Evolutionary conservation across 2,888 invertebrate genomes (phyloP).

Genomic region (Thereva nobilitata): DNA sequence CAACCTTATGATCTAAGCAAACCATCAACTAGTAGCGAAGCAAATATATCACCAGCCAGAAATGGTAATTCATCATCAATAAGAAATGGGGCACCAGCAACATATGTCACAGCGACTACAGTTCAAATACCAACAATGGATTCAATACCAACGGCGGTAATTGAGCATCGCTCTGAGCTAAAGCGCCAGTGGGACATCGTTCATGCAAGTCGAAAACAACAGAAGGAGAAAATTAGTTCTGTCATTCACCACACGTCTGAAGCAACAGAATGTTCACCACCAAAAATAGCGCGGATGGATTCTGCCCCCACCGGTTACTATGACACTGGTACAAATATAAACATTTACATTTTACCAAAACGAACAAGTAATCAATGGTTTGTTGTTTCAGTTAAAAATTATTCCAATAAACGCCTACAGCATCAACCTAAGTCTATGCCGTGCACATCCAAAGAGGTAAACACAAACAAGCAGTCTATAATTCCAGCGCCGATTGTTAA

Average conservation of each 20-base stretch:
- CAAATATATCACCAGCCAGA: slow-evolving; percentile 27
- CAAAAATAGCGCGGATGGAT: slow-evolving; percentile 30
- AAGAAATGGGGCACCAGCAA: slow-evolving; percentile 38
- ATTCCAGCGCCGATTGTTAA: slow-evolving; percentile 55
- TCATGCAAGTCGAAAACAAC: not conserved
- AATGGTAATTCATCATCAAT: slow-evolving; percentile 38
- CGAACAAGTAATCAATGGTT: too few relatives aligned
- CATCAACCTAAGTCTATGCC: slow-evolving; percentile 49
- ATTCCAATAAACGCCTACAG: slow-evolving; percentile 41
- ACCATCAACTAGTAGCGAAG: slow-evolving; percentile 50
- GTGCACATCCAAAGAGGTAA: slow-evolving; percentile 39
- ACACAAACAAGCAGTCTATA: slow-evolving; percentile 44
- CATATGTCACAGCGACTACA: not conserved
- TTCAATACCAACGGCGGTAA: not conserved
- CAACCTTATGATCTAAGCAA: slow-evolving; percentile 55
- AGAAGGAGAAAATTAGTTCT: not conserved
- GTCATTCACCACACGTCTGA: slow-evolving; percentile 39
- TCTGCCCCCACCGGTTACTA: slow-evolving; percentile 9
- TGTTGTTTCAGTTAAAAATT: slow-evolving; percentile 17
- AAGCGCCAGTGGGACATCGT: slow-evolving; percentile 41
- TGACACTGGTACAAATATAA: slow-evolving; percentile 9
- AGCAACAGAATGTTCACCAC: slow-evolving; percentile 11
- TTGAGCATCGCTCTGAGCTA: slow-evolving; percentile 35
- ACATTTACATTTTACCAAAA: too few relatives aligned
- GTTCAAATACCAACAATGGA: not conserved